A percentile compares a stretch with the other conserved stretches of the same genome.
phyloP scores from a whole-genome alignment of 2,888 invertebrate genomes.

The Dusona sp. region DNA sequence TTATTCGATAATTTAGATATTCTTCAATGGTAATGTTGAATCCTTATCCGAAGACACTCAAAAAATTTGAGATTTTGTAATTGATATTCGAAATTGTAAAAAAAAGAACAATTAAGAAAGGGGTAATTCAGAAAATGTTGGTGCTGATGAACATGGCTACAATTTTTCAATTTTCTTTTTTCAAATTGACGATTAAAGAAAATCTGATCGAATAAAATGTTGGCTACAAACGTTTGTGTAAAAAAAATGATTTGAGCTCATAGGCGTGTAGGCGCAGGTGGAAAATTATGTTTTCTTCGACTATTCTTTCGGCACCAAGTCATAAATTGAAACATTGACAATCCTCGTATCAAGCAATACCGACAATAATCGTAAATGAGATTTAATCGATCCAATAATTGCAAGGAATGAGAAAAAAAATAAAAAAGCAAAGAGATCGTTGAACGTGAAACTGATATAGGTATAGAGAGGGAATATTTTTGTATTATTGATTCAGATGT shows the following conservation, averaged over 20 bases:
- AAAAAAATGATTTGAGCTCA: not conserved
- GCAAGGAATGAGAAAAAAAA: constrained; percentile 60
- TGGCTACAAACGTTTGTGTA: not conserved
- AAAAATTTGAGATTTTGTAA: not conserved
- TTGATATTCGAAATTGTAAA: not conserved
- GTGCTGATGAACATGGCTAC: not conserved
- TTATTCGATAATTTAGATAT: not conserved
- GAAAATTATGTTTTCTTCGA: constrained; percentile 10
- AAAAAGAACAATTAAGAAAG: not conserved
- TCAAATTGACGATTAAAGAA: not conserved
- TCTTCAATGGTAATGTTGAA: not conserved
- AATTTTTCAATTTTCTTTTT: not conserved
- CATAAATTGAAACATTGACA: constrained; percentile 75
- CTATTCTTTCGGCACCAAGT: constrained; percentile 52
- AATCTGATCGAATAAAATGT: not conserved
- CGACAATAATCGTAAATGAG: constrained; percentile 82
- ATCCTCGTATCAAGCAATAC: constrained; percentile 82
- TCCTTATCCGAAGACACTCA: not conserved
- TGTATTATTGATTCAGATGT: constrained; percentile 78
- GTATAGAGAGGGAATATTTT: constrained; percentile 83
- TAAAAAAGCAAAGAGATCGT: constrained; percentile 66
- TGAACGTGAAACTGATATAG: constrained; percentile 73
- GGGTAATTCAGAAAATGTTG: not conserved
- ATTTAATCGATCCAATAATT: constrained; percentile 72
- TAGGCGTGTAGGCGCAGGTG: not conserved